Evolutionary conservation across 64 coral and sea anemone genomes (phyloP).

Genomic region (Montipora foliosa): DNA sequence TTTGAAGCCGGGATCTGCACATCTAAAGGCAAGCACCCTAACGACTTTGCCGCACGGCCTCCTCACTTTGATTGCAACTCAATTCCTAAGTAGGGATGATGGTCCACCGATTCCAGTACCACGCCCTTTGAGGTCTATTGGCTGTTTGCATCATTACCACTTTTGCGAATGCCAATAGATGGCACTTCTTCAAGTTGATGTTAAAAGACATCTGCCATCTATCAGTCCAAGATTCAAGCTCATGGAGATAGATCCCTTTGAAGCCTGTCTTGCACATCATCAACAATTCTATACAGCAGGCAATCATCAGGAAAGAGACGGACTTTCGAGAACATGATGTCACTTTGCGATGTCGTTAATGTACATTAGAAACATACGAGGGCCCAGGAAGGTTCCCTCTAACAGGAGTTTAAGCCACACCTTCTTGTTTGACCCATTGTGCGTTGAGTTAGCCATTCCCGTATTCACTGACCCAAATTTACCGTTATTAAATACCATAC

Average conservation of each 20-base stretch:
- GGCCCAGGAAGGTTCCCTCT: no score
- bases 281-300: conserved; percentile 42
- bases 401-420: no score
- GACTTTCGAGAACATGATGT: conserved; percentile 48
- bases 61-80: no score
- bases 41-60: no score
- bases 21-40: no score
- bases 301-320: conserved; percentile 41
- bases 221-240: conserved; percentile 54
- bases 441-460: no score
- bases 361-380: conserved; percentile 7
- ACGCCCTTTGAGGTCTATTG: background rate
- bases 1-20: no score
- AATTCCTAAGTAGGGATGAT: no score
- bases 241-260: conserved; percentile 21
- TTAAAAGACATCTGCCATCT: conserved; percentile 70
- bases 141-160: conserved; percentile 16
- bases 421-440: no score
- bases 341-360: conserved; percentile 26
- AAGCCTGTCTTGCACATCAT: conserved; percentile 16
- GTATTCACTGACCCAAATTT: no score
- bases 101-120: no score
- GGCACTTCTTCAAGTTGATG: conserved; percentile 17
- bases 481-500: no score
- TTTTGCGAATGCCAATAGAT: background rate